Evolutionary conservation across 2,797 vertebrate genomes (phyloP).

Genomic region (Pipistrellus kuhlii): DNA sequence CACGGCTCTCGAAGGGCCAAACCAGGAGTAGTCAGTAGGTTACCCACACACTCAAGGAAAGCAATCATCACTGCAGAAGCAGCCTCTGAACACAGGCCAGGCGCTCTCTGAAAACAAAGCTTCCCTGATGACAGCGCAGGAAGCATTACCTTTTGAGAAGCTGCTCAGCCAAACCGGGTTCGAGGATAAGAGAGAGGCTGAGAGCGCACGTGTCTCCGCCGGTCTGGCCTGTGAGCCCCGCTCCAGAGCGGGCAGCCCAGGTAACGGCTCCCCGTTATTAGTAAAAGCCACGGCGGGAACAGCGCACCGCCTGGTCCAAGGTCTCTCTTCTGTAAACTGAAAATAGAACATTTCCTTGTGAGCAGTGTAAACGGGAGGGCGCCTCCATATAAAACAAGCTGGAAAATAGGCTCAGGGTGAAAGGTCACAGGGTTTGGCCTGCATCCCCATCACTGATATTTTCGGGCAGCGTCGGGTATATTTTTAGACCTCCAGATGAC

Average conservation of each 20-base stretch:
- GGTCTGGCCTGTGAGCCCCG: neutral
- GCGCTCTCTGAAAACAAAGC: slow-evolving; percentile 36
- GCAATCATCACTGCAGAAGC: neutral
- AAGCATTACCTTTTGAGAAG: slow-evolving; percentile 27
- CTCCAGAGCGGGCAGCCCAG: slow-evolving; percentile 54
- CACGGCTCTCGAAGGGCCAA: slow-evolving; percentile 6
- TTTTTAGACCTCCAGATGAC: slow-evolving; percentile 71
- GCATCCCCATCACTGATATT: slow-evolving; percentile 49
- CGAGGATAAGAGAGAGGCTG: neutral
- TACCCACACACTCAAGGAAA: neutral
- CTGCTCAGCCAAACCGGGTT: slow-evolving; percentile 55
- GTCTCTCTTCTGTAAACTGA: slow-evolving; percentile 72
- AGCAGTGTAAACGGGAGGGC: slow-evolving; percentile 61
- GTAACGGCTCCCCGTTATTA: slow-evolving; percentile 67
- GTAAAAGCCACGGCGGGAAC: slow-evolving; percentile 70
- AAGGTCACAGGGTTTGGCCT: slow-evolving; percentile 70
- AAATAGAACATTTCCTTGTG: slow-evolving; percentile 76
- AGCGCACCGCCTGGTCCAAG: slow-evolving; percentile 56
- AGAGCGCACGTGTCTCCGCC: neutral
- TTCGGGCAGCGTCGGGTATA: slow-evolving; percentile 60
- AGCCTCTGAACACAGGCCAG: neutral
- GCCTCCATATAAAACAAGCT: slow-evolving; percentile 66
- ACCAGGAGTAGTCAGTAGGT: neutral
- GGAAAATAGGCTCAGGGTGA: slow-evolving; percentile 76
- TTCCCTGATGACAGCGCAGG: neutral